phyloP scores from a whole-genome alignment of 2,888 invertebrate species.

The Heterodera filipjevi region DNA sequence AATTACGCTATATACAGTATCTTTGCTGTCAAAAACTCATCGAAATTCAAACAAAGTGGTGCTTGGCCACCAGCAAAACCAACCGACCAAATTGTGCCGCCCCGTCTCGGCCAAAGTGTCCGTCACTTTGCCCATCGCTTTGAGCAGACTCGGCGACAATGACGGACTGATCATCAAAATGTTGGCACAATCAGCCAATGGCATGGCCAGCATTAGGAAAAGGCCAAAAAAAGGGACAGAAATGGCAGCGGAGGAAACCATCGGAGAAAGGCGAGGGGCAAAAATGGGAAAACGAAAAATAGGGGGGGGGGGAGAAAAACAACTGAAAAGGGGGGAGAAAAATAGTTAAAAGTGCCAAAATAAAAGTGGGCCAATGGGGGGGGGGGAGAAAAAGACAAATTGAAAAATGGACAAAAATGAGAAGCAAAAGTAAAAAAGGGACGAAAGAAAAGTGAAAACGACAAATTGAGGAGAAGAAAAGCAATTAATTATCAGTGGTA shows the following conservation, averaged over 20 bases:
- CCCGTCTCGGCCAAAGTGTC: conserved; percentile 44
- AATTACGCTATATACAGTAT: neutral
- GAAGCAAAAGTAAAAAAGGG: too few species aligned
- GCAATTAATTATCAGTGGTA: too few species aligned
- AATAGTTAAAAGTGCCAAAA: too few species aligned
- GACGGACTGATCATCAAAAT: conserved; percentile 42
- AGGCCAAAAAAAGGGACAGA: neutral
- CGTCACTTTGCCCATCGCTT: conserved; percentile 42
- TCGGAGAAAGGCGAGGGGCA: neutral
- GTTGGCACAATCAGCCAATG: conserved; percentile 32
- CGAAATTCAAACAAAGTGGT: neutral
- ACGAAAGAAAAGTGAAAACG: too few species aligned
- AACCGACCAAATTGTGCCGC: conserved; percentile 42
- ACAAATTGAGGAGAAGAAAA: too few species aligned
- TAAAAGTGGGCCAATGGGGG: too few species aligned
- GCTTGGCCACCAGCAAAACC: neutral
- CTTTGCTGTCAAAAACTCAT: neutral
- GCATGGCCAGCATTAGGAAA: neutral
- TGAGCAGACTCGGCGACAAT: conserved; percentile 40
- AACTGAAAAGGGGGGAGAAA: too few species aligned
- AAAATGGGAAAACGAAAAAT: neutral
- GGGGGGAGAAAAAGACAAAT: too few species aligned
- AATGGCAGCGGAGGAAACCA: neutral
- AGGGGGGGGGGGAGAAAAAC: too few species aligned
- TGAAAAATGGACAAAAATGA: too few species aligned